Percentiles rank a stretch among this genome's conserved stretches.
These are phyloP conservation scores for Pipistrellus pipistrellus DNA, from an alignment of 2,797 vertebrate genomes.

Conservation along the genomic window DNA sequence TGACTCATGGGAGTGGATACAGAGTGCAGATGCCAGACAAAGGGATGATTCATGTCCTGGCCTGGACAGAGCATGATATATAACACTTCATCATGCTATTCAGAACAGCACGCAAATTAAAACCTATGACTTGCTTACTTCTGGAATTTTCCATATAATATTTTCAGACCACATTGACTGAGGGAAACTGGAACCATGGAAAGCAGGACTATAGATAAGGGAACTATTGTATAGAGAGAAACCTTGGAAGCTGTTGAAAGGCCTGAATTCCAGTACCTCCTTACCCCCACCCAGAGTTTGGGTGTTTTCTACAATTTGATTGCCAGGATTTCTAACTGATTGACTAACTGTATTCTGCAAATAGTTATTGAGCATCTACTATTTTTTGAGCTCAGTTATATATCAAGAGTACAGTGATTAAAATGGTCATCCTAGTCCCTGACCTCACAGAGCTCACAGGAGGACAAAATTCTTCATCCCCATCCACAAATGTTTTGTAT, in stretches of 20 bases:
- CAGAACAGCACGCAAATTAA: neutral
- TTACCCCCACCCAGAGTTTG: neutral
- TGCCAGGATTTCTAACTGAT: neutral
- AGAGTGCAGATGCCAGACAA: too few relatives aligned
- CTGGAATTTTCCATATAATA: neutral
- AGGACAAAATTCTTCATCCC: neutral
- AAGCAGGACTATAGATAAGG: neutral
- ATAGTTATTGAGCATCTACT: neutral
- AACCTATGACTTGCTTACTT: neutral
- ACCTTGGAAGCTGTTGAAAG: neutral
- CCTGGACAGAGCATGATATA: neutral
- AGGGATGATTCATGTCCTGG: neutral
- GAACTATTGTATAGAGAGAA: neutral
- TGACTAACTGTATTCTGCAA: neutral
- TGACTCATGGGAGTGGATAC: neutral
- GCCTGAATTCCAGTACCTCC: neutral
- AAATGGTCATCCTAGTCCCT: neutral
- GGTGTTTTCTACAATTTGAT: neutral
- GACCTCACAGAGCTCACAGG: neutral
- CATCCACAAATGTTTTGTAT: neutral
- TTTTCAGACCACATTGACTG: neutral
- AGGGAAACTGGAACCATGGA: neutral
- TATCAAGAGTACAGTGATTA: neutral
- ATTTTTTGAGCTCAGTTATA: neutral
- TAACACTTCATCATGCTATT: neutral